These are phyloP conservation scores for Neotragus pygmaeus DNA, from an alignment of 2,113 vertebrate genomes.

Conservation along the genomic window DNA sequence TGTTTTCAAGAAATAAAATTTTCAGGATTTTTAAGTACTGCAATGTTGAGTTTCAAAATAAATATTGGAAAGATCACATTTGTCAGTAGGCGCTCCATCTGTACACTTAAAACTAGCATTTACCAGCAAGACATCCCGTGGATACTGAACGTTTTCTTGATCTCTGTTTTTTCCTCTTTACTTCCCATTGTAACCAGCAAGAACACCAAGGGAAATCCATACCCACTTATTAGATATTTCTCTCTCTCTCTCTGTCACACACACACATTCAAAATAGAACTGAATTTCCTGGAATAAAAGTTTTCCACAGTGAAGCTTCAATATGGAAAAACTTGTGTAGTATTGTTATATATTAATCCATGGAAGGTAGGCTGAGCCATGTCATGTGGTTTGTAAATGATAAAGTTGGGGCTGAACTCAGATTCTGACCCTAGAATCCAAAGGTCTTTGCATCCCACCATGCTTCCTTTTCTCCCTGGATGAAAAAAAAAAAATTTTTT, in stretches of 20 bases:
- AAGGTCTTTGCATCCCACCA: not conserved
- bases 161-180: not conserved
- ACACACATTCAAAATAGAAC: not conserved
- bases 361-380: not conserved
- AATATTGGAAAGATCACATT: constrained; percentile 56
- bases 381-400: not conserved
- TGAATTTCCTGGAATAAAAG: not conserved
- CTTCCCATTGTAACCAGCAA: not conserved
- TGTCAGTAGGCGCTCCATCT: not conserved
- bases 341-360: not conserved
- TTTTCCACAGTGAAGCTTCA: not conserved
- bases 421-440: not conserved
- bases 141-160: not conserved
- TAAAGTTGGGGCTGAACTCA: not conserved
- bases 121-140: too few species aligned
- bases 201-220: not conserved
- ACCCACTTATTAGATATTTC: not conserved
- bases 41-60: constrained; percentile 63
- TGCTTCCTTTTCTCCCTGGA: not conserved
- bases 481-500: not conserved
- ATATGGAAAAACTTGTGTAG: not conserved
- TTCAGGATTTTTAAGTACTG: constrained; percentile 64
- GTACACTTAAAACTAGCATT: not conserved
- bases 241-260: not conserved
- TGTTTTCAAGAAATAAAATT: constrained; percentile 69